Percentiles rank a stretch among this genome's conserved stretches.
phyloP scores from a whole-genome alignment of 2,113 vertebrate species.

The Pipa parva region DNA sequence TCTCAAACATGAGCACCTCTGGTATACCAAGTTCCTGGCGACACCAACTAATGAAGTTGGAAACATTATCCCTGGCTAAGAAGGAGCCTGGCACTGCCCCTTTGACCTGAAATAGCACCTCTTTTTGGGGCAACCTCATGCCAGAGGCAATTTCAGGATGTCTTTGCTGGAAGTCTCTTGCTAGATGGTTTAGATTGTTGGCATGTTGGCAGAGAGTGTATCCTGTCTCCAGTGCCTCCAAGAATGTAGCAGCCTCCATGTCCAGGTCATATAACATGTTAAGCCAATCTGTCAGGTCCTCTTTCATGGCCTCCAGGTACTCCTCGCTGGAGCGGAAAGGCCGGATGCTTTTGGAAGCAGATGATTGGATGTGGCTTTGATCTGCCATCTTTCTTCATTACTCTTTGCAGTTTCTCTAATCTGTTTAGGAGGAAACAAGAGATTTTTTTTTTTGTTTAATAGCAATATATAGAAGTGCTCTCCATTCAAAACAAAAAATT shows the following conservation, averaged over 20 bases:
- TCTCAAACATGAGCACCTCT: slow-evolving; percentile 97
- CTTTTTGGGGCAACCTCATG: slow-evolving; percentile 67
- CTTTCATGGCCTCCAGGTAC: slow-evolving; percentile 78
- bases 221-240: slow-evolving; percentile 65
- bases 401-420: not conserved
- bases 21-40: slow-evolving; percentile 85
- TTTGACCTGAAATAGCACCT: slow-evolving; percentile 81
- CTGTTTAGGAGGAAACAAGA: not conserved
- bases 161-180: slow-evolving; percentile 58
- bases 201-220: slow-evolving; percentile 67
- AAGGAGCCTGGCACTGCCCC: slow-evolving; percentile 82
- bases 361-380: slow-evolving; percentile 63
- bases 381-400: slow-evolving; percentile 58
- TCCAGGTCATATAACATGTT: slow-evolving; percentile 68
- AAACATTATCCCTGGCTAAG: slow-evolving; percentile 87
- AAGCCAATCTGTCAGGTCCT: slow-evolving; percentile 75
- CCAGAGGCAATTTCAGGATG: slow-evolving; percentile 61
- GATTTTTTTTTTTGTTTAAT: too few species aligned
- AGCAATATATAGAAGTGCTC: too few species aligned
- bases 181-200: slow-evolving; percentile 64
- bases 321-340: slow-evolving; percentile 73
- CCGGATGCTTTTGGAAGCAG: slow-evolving; percentile 71
- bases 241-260: slow-evolving; percentile 59
- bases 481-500: too few species aligned
- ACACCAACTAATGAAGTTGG: slow-evolving; percentile 96